Conservation (phyloP, 2,797 vertebrate species). For the Sardinella longiceps region DNA sequence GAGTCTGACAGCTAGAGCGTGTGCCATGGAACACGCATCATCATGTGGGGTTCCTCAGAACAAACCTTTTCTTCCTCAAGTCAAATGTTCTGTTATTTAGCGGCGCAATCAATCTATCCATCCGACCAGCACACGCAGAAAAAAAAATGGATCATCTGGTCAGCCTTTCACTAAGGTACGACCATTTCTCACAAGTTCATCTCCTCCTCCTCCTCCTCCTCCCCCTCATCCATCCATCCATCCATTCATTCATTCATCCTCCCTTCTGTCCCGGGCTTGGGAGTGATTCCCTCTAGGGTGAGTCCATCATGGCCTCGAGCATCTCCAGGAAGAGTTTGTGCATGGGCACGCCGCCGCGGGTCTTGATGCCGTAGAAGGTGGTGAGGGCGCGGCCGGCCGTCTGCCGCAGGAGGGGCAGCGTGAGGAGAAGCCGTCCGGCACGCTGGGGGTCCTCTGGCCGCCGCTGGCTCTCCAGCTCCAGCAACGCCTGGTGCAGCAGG, state of each 20-base stretch:
- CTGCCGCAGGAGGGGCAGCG: constrained; percentile 88
- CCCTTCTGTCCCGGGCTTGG: not conserved
- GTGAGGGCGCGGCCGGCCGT: constrained; percentile 89
- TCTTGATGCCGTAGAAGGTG: constrained; percentile 92
- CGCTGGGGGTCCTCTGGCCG: constrained; percentile 77
- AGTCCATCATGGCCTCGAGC: constrained; percentile 97
- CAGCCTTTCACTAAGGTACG: constrained; percentile 8
- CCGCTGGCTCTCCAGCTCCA: constrained; percentile 85
- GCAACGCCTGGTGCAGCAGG: constrained; percentile 87
- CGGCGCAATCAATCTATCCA: not conserved
- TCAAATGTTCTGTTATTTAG: not conserved
- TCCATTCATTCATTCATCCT: not conserved
- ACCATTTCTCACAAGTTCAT: not conserved
- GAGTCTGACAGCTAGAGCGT: not conserved
- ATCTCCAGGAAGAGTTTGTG: constrained; percentile 96
- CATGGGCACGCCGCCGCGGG: constrained; percentile 91
- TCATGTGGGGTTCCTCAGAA: too few relatives aligned
- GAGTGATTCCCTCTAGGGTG: constrained; percentile 67
- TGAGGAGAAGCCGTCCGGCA: constrained; percentile 88
- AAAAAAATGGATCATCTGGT: constrained; percentile 20
- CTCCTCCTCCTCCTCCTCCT: not conserved
- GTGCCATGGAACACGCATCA: not conserved
- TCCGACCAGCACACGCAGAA: not conserved
- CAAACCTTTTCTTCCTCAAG: not conserved
- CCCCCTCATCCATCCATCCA: not conserved